Evolutionary conservation across 2,888 invertebrate genomes (phyloP).

Genomic region (Caenorhabditis angaria): DNA sequence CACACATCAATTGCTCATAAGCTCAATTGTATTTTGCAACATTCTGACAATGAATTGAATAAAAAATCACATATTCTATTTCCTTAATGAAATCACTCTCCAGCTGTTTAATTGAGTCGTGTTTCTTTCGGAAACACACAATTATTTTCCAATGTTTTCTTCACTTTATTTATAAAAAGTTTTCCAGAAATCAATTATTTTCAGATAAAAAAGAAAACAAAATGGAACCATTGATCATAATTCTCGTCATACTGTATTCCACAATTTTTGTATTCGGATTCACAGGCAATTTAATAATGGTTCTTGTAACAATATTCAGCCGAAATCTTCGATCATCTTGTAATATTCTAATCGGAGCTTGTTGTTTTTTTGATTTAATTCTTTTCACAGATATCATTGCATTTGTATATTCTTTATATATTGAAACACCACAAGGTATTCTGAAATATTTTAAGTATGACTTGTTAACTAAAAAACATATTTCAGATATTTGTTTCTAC

Average conservation of each 20-base stretch:
- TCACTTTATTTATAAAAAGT: too few species aligned
- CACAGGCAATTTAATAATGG: conserved; percentile 35
- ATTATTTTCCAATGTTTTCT: too few species aligned
- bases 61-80: too few species aligned
- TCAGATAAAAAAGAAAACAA: too few species aligned
- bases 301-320: conserved; percentile 33
- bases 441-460: not conserved
- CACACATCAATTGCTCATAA: too few species aligned
- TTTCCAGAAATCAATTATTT: too few species aligned
- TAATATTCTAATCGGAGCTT: conserved; percentile 30
- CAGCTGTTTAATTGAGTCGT: too few species aligned
- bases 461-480: too few species aligned
- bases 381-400: conserved; percentile 35
- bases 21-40: too few species aligned
- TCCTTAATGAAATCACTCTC: too few species aligned
- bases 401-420: conserved; percentile 23
- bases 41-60: too few species aligned
- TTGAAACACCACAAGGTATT: conserved; percentile 19
- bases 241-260: conserved; percentile 28
- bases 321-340: conserved; percentile 36
- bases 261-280: conserved; percentile 30
- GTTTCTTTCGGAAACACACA: too few species aligned
- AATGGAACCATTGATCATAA: conserved; percentile 28
- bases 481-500: conserved; percentile 17
- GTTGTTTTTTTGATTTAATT: conserved; percentile 31